Evolutionary conservation across 2,113 vertebrate species (phyloP).

Genomic region (Promerops cafer): DNA sequence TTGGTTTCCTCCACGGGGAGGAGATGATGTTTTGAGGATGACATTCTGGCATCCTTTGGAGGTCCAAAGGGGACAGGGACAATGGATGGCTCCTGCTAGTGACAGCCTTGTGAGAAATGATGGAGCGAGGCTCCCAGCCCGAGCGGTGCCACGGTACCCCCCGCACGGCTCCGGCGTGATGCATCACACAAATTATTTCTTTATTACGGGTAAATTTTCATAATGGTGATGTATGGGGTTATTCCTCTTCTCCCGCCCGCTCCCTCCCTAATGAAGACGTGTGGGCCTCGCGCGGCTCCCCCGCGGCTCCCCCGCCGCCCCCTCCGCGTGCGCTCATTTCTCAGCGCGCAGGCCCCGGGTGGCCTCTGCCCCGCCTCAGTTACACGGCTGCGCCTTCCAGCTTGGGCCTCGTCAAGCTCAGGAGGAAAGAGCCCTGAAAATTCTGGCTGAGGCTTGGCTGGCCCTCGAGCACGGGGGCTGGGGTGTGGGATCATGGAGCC

Average conservation of each 20-base stretch:
- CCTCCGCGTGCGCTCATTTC: neutral
- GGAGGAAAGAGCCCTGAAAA: neutral
- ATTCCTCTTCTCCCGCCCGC: neutral
- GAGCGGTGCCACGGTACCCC: neutral
- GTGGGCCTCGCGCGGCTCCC: neutral
- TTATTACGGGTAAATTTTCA: conserved; percentile 51
- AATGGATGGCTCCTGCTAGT: neutral
- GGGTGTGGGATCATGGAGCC: neutral
- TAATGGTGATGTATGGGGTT: conserved; percentile 29
- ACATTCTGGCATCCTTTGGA: neutral
- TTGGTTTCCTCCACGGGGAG: accelerated
- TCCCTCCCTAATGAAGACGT: conserved; percentile 20
- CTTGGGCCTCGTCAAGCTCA: neutral
- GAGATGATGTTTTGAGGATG: accelerated
- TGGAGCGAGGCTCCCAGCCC: neutral
- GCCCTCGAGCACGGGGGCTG: accelerated
- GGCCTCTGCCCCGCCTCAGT: neutral
- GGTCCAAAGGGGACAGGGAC: neutral
- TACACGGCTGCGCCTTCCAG: neutral
- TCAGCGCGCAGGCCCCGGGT: neutral
- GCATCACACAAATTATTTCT: conserved; percentile 25
- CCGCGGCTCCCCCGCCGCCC: accelerated
- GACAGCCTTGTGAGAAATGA: neutral
- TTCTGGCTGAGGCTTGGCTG: neutral
- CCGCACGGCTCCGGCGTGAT: neutral